Evolutionary conservation across 2,113 vertebrate genomes (phyloP).

Genomic region (Abramis brama): DNA sequence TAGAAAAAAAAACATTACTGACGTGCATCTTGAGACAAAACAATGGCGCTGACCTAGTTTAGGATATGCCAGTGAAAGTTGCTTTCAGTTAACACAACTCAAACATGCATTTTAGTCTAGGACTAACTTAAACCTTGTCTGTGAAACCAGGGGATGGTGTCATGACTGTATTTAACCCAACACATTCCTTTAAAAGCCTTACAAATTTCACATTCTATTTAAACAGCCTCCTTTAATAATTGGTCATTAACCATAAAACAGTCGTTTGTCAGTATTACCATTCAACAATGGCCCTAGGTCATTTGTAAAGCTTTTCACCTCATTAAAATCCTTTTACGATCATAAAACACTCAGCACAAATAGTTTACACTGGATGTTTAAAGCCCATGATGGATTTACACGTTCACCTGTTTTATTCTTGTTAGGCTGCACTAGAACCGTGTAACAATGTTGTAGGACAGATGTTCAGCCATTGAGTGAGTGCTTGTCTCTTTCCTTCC

Average conservation of each 20-base stretch:
- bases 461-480: background rate
- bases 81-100: too few relatives aligned
- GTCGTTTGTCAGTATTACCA: background rate
- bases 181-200: background rate
- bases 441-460: background rate
- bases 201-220: background rate
- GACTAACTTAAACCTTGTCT: too few relatives aligned
- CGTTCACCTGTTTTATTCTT: conserved; percentile 2
- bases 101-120: too few relatives aligned
- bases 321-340: conserved; percentile 20
- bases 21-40: too few relatives aligned
- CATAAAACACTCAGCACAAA: conserved; percentile 27
- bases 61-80: too few relatives aligned
- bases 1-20: too few relatives aligned
- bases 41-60: too few relatives aligned
- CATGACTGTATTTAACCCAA: background rate
- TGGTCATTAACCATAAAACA: background rate
- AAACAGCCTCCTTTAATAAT: background rate
- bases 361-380: background rate
- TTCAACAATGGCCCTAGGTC: background rate
- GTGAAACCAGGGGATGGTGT: too few relatives aligned
- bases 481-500: conserved; percentile 62
- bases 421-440: background rate
- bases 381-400: conserved; percentile 4
- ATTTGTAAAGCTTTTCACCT: conserved; percentile 17